phyloP scores from a whole-genome alignment of 2,888 invertebrate species.

The Eupeodes luniger region DNA sequence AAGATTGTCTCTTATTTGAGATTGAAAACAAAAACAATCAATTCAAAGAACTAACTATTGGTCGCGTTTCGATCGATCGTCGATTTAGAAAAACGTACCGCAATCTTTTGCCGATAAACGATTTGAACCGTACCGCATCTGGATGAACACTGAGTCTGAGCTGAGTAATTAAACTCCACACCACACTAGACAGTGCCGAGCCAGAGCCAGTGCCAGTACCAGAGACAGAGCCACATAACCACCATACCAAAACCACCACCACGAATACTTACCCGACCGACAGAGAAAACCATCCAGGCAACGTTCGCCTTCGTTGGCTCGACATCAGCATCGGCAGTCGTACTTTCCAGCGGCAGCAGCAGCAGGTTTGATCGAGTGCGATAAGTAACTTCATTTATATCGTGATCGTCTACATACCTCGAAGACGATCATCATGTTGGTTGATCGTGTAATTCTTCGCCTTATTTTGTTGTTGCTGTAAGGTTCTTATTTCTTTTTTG shows the following conservation, averaged over 20 bases:
- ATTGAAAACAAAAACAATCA: conserved; percentile 35
- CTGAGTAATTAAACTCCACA: conserved; percentile 72
- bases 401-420: conserved; percentile 54
- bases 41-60: conserved; percentile 30
- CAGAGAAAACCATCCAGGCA: conserved; percentile 44
- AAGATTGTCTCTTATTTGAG: conserved; percentile 31
- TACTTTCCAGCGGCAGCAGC: conserved; percentile 67
- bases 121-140: conserved; percentile 73
- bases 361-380: conserved; percentile 73
- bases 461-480: conserved; percentile 25
- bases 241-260: conserved; percentile 6
- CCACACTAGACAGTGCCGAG: conserved; percentile 74
- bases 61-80: conserved; percentile 34
- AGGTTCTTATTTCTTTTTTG: conserved; percentile 5
- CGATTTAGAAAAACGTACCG: conserved; percentile 42
- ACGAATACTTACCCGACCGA: conserved; percentile 66
- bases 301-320: conserved; percentile 4
- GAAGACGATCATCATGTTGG: conserved; percentile 31
- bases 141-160: conserved; percentile 63
- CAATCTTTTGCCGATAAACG: conserved; percentile 66
- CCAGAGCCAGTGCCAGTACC: conserved; percentile 25
- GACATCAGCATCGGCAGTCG: conserved; percentile 24
- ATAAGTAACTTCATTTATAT: conserved; percentile 66
- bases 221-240: conserved; percentile 49
- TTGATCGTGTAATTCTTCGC: conserved; percentile 52